Evolutionary conservation across 2,797 vertebrate genomes (phyloP), one percentile per base, ranked within the genome.

Genomic region (Mycteria americana): DNA sequence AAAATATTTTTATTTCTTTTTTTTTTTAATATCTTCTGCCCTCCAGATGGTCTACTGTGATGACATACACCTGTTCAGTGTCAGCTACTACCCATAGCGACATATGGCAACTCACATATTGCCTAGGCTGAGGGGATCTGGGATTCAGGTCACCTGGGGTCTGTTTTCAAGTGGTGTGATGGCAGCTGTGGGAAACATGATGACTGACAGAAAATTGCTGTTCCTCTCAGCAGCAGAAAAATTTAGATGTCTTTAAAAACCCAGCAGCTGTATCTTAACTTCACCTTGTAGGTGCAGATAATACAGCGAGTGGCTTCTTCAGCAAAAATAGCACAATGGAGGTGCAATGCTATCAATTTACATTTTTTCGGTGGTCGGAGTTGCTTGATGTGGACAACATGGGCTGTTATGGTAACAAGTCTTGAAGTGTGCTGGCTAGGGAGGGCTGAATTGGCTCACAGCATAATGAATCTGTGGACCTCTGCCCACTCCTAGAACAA

Each of bases 51-150:
- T 97, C 96, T 97, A 88, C 96, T 93, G 81, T 91, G 95, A 97
- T 95, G 97, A 97, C 93, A 91, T 90, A 96, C 97, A 98, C 98
- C 97, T 98, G 98, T 97, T 98, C 95, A 82, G 97, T 28, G 51
- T 97, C 98, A 97, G 96, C 96, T 94, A 65, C 97, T 97, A 98
- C 95, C 96, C 97, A 97, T 97, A 85, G 76, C 70, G 94, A 95
- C 98, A 98, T 97, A 98, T 98, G 98, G 97, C 96, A 94, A 74
- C 89, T 97, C 92, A 88, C 96, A 98, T 96, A 95, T 96, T 97
- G 97, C 97, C 93, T 96, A 53, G 33, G 97, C 95, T 96, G 93
- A 82, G 33, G 96, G 92, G 95, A 95, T 70, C 92, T 85, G 96
- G 97, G 97, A 96, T 16, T 81, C 95, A 94, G 97, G 97, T 98